Evolutionary conservation across 2,797 vertebrate genomes (phyloP).

Genomic region (Tapirus indicus): DNA sequence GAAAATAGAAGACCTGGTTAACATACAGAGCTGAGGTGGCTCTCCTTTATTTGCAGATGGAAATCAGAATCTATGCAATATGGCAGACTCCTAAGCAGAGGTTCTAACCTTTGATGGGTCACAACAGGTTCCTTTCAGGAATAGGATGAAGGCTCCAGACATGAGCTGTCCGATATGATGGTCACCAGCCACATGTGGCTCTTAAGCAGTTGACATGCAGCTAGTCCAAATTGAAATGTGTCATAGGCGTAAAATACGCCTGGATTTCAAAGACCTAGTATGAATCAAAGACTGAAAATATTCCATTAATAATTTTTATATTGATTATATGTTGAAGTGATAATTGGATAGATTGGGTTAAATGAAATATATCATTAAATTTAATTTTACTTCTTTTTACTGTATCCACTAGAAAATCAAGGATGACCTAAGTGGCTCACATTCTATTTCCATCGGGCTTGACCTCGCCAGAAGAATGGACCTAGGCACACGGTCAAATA

Average conservation of each 20-base stretch:
- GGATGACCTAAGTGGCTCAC: background rate
- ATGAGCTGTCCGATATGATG: fast-evolving
- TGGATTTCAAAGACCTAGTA: background rate
- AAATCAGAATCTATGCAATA: background rate
- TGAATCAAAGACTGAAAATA: background rate
- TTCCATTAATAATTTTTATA: too few relatives aligned
- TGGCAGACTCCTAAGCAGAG: background rate
- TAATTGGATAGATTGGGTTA: too few relatives aligned
- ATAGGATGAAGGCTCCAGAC: background rate
- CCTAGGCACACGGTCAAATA: background rate
- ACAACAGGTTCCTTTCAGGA: background rate
- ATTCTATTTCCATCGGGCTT: background rate
- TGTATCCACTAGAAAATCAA: background rate
- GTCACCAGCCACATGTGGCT: background rate
- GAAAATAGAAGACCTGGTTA: background rate
- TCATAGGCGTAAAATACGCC: background rate
- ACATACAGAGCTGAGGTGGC: background rate
- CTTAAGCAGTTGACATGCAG: fast-evolving
- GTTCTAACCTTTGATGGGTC: background rate
- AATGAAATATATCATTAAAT: background rate
- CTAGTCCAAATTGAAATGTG: too few relatives aligned
- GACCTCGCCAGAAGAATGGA: background rate
- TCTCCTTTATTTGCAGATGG: background rate
- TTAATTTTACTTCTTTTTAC: background rate
- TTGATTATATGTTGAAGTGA: too few relatives aligned